Base-by-base conservation (phyloP, 2,113 vertebrate genomes). In the Neodontobutis hainanensis region DNA sequence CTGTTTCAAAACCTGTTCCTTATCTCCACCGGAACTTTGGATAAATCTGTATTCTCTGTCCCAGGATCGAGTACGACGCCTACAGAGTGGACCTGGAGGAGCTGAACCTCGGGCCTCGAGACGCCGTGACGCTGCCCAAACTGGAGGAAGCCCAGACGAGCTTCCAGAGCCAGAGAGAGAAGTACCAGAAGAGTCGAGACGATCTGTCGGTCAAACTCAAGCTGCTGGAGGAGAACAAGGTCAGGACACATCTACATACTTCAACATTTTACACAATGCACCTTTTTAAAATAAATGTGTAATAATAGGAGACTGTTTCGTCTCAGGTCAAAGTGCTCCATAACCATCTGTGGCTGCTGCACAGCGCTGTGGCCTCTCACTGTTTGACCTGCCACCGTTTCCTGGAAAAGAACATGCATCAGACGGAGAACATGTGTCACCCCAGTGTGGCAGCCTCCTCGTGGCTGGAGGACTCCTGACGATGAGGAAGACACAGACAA, bases 41-140 rank as follows among this genome's bases (percentile, higher is more conserved):
- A 46, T 46, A 46, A 46, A 27, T 27, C 19, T 27, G 19, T 27
- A 27, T 27, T 46, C 5, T 45, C 44, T 35, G 35, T 1, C 14
- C 6, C 78, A 97, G 95, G 89, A 62, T 96, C 62, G 94, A 97
- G 88, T 97, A 94, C 0, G 95, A 96, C 0, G 96, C 95, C 0
- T 97, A 95, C 83, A 92, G 96, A 4, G 94, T 95, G 0, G 95
- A 97, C 88, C 92, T 97, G 90, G 96, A 97, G 90, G 96, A 97
- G 91, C 90, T 96, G 83, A 96, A 93, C 86, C 79, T 96, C 82
- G 94, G 92, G 0, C 95, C 95, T 0, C 93, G 95, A 1, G 95
- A 96, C 0, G 79, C 92, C 1, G 7, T 75, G 49, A 94, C 93
- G 0, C 66, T 95, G 40, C 91, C 93, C 70, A 93, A 93, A 66